Evolutionary conservation across 2,797 vertebrate genomes (phyloP).

Genomic region (Hirundo rustica): DNA sequence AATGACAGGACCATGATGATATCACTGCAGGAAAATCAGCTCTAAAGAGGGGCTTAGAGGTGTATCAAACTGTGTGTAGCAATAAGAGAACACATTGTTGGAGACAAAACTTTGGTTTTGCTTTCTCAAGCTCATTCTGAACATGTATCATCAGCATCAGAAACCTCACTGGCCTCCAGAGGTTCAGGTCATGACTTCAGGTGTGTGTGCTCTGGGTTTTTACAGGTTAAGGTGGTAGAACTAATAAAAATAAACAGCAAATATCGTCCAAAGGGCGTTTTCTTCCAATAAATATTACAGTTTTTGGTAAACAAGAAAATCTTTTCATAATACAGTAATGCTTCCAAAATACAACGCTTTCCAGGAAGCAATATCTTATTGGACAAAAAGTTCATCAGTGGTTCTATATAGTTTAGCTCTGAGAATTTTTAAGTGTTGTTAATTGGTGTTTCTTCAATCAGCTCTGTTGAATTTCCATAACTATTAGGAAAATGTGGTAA

Average conservation of each 20-base stretch:
- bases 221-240: not conserved
- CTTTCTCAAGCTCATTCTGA: not conserved
- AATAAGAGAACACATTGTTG: not conserved
- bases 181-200: not conserved
- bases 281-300: not conserved
- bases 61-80: not conserved
- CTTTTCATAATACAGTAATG: not conserved
- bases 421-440: not conserved
- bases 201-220: not conserved
- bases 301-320: not conserved
- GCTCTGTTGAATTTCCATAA: not conserved
- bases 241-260: not conserved
- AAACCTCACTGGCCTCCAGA: not conserved
- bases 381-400: not conserved
- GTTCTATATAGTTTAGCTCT: not conserved
- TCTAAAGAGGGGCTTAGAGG: not conserved
- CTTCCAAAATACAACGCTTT: not conserved
- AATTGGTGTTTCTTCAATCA: not conserved
- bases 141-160: rapidly evolving
- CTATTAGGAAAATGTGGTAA: not conserved
- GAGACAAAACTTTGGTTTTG: not conserved
- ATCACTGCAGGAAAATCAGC: not conserved
- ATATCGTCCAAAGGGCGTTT: not conserved
- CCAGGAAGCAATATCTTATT: not conserved
- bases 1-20: not conserved